Evolutionary conservation across 1,140 invertebrate genomes (phyloP), one percentile per base, ranked within the genome.

Genomic region (Neodiprion virginianus): DNA sequence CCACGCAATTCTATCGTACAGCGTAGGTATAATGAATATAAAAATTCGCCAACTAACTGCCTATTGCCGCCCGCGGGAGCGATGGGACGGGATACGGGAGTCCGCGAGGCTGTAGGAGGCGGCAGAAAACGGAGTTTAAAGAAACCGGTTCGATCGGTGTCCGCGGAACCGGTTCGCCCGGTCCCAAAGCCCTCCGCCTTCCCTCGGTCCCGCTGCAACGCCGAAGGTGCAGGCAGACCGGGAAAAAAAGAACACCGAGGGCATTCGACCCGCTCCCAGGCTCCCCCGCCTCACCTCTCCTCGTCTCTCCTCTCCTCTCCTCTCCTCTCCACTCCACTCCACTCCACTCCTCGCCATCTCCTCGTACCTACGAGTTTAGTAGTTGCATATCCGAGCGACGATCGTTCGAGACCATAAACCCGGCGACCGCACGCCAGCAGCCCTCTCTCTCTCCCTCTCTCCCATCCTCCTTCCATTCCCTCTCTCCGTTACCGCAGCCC

Each of bases 81-180:
- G 28, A 40, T 40, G 28, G 28, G 28, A 40, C 28, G n/a, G 53
- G 53, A 61, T 61, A 40, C 28, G 28, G 11, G 53, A 8, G 53
- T 61, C 53, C n/a, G 53, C 53, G 53, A 61, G 53, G 28, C 2
- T 40, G 8, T 8, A 17, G 12, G 67, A 21, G 78, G 81, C 82
- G 83, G 80, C 80, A 80, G 80, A 80, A 80, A 83, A 78, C 79
- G 84, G 81, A 79, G 83, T 87, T 87, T 86, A 87, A 87, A 85
- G 85, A 86, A 86, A 86, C 83, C 82, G 80, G 79, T 84, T 79
- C 81, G 72, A 53, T 75, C 73, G 80, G 79, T 61, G 75, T 79
- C 80, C 78, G 81, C 79, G 76, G 79, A 87, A 87, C 86, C 86
- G 82, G 84, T 84, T 79, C 75, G 73, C 77, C 84, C 79, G 80